Evolutionary conservation across 1,140 invertebrate genomes (phyloP).

Genomic region (Ceratina calcarata): DNA sequence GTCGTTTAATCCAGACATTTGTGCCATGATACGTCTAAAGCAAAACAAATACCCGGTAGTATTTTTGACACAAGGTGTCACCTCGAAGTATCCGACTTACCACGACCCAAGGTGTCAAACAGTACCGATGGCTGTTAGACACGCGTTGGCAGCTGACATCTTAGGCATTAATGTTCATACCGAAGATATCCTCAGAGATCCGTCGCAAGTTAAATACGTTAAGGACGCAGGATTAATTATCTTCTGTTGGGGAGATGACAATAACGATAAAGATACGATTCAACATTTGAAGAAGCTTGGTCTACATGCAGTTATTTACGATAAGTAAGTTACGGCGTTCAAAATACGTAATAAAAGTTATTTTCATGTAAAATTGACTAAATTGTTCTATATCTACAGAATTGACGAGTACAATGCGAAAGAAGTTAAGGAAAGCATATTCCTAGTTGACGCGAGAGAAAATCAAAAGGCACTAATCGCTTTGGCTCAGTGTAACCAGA

Average conservation of each 20-base stretch:
- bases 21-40: slow-evolving; percentile 93
- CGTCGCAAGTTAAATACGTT: slow-evolving; percentile 88
- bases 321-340: slow-evolving; percentile 83
- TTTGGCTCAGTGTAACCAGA: slow-evolving; percentile 77
- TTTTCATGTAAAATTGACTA: slow-evolving; percentile 5
- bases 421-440: slow-evolving; percentile 92
- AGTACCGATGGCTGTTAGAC: slow-evolving; percentile 90
- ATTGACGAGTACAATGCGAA: slow-evolving; percentile 90
- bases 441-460: slow-evolving; percentile 88
- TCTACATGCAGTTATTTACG: slow-evolving; percentile 96
- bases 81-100: slow-evolving; percentile 90
- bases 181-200: slow-evolving; percentile 93
- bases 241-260: slow-evolving; percentile 98
- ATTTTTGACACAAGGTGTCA: slow-evolving; percentile 94
- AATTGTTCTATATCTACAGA: slow-evolving; percentile 66
- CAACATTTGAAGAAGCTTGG: slow-evolving; percentile 92
- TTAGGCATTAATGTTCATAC: slow-evolving; percentile 95
- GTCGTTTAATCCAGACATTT: slow-evolving; percentile 97
- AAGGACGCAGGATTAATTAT: slow-evolving; percentile 90
- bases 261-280: slow-evolving; percentile 93
- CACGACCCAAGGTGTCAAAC: slow-evolving; percentile 90
- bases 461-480: slow-evolving; percentile 85
- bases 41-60: slow-evolving; percentile 97
- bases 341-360: not conserved
- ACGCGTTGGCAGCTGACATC: slow-evolving; percentile 89